Evolutionary conservation across 1,140 invertebrate genomes (phyloP).

Genomic region (Paraescarpia echinospica): DNA sequence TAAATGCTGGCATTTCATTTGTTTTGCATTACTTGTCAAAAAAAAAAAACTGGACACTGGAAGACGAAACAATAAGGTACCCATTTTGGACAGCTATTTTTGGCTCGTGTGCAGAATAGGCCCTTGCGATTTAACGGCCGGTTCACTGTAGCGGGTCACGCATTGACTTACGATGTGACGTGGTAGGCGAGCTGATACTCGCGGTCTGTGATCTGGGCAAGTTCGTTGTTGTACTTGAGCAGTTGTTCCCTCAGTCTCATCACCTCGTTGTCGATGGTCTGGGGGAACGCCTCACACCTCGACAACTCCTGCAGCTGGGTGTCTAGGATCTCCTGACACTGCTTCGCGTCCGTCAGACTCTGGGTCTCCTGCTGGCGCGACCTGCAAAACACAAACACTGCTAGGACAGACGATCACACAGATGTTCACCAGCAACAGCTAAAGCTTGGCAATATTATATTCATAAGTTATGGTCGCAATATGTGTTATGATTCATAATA

Average conservation of each 20-base stretch:
- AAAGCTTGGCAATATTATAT: too few relatives aligned
- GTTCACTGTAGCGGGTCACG: too few relatives aligned
- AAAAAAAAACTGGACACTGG: too few relatives aligned
- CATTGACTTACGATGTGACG: conserved; percentile 48
- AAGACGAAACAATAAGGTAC: too few relatives aligned
- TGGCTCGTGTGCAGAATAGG: too few relatives aligned
- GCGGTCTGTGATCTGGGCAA: conserved; percentile 51
- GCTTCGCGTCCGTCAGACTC: conserved; percentile 48
- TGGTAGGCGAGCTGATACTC: conserved; percentile 57
- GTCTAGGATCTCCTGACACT: conserved; percentile 46
- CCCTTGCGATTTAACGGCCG: too few relatives aligned
- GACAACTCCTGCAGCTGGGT: conserved; percentile 49
- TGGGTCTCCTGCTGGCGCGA: conserved; percentile 50
- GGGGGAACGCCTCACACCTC: conserved; percentile 56
- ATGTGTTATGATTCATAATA: too few relatives aligned
- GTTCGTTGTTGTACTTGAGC: conserved; percentile 54
- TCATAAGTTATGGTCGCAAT: too few relatives aligned
- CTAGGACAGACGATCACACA: too few relatives aligned
- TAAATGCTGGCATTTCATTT: background rate
- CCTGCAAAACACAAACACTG: conserved; percentile 33
- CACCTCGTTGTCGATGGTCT: conserved; percentile 52
- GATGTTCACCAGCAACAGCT: too few relatives aligned
- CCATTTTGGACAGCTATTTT: too few relatives aligned
- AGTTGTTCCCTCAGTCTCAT: conserved; percentile 43
- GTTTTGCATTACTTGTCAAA: too few relatives aligned